These are phyloP conservation scores for Zygothrica quintamaculata DNA, from an alignment of 2,888 invertebrate genomes.

Conservation along the genomic window DNA sequence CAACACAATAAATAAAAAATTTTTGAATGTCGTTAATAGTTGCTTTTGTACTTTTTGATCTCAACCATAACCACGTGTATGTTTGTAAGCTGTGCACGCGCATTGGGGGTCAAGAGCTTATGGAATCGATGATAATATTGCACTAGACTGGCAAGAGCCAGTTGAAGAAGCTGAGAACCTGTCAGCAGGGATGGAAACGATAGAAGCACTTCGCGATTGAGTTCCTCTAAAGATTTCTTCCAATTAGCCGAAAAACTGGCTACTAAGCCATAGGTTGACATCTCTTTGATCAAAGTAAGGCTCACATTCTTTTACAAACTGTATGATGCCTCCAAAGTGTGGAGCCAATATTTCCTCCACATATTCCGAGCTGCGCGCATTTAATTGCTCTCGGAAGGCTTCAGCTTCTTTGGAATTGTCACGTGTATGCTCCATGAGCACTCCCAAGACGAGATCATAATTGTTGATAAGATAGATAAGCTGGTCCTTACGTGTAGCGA, in stretches of 20 bases:
- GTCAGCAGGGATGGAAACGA: conserved; percentile 98
- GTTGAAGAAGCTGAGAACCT: conserved; percentile 96
- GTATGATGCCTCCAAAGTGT: conserved; percentile 98
- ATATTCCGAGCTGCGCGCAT: conserved; percentile 95
- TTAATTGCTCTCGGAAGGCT: conserved; percentile 95
- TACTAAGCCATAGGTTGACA: too few relatives aligned
- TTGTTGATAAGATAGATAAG: conserved; percentile 99
- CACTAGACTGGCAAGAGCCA: conserved; percentile 96
- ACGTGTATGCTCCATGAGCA: conserved; percentile 93
- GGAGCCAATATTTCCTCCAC: conserved; percentile 98
- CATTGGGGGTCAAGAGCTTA: conserved; percentile 94
- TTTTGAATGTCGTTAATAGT: conserved; percentile 87
- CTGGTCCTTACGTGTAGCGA: conserved; percentile 96
- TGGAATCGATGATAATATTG: conserved; percentile 99
- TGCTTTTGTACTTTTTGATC: conserved; percentile 99
- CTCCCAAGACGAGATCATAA: conserved; percentile 97
- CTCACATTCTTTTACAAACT: conserved; percentile 98
- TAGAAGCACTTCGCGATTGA: conserved; percentile 96
- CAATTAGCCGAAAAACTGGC: conserved; percentile 96
- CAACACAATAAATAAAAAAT: conserved; percentile 18
- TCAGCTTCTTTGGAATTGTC: conserved; percentile 99
- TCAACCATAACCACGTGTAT: conserved; percentile 99
- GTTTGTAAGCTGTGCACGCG: conserved; percentile 95
- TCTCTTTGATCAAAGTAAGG: conserved; percentile 90
- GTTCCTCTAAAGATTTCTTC: conserved; percentile 97